Conservation (phyloP, 1,140 invertebrate genomes). For the Neodiprion fabricii region DNA sequence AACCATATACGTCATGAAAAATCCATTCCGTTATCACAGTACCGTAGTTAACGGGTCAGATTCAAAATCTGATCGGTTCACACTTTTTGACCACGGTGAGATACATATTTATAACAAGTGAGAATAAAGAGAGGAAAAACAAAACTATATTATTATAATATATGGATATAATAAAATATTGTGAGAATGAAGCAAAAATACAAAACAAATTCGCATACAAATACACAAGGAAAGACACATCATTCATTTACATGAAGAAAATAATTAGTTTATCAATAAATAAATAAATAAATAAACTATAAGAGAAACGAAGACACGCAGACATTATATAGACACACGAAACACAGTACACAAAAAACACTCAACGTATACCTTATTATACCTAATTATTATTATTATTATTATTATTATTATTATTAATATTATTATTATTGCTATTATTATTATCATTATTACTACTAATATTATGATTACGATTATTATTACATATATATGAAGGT, state of each 20-base stretch:
- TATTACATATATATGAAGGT: too few relatives aligned
- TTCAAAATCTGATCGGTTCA: background rate
- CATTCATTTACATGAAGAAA: too few relatives aligned
- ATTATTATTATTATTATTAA: too few relatives aligned
- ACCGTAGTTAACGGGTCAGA: too few relatives aligned
- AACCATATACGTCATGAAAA: constrained; percentile 14
- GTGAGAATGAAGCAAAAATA: too few relatives aligned
- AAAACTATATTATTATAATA: background rate
- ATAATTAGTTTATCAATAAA: too few relatives aligned
- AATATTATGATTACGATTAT: too few relatives aligned
- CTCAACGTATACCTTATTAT: background rate
- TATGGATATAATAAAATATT: too few relatives aligned
- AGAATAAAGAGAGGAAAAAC: constrained; percentile 14
- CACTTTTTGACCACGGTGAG: constrained; percentile 44
- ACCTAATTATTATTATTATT: background rate
- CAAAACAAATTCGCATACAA: too few relatives aligned
- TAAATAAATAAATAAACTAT: background rate
- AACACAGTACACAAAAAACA: constrained; percentile 16
- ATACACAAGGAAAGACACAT: too few relatives aligned
- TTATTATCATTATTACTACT: too few relatives aligned
- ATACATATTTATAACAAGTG: constrained; percentile 21
- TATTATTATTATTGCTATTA: too few relatives aligned
- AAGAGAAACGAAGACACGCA: constrained; percentile 27
- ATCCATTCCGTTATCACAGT: background rate
- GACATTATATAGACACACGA: constrained; percentile 29